Percentiles rank a stretch among this genome's conserved stretches.
phyloP scores from a whole-genome alignment of 2,113 vertebrate genomes.

The Cisticola juncidis region DNA sequence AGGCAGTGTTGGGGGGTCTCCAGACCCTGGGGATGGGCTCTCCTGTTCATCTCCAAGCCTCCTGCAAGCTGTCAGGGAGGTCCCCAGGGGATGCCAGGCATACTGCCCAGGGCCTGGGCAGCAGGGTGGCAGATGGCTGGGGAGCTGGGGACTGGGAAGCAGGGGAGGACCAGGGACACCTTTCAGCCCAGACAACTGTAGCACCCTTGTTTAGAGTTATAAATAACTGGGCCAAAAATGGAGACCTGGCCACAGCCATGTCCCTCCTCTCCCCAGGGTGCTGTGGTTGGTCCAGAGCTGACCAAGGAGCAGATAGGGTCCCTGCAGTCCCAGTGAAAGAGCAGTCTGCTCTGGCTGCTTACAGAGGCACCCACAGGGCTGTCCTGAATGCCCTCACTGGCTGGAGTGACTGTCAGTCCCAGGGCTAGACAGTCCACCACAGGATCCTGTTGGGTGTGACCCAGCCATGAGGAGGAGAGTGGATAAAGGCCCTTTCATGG shows the following conservation, averaged over 20 bases:
- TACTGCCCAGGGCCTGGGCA: neutral
- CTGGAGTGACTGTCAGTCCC: neutral
- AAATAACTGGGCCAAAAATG: constrained; percentile 1
- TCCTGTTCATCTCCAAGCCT: neutral
- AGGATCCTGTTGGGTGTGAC: neutral
- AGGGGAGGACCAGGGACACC: neutral
- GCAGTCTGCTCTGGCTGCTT: neutral
- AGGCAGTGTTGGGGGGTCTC: fast-evolving
- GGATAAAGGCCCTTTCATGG: constrained; percentile 38
- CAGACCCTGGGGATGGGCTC: neutral
- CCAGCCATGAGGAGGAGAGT: neutral
- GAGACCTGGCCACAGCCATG: neutral
- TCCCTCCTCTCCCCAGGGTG: neutral
- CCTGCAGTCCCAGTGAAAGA: neutral
- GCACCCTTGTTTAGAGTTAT: constrained; percentile 43
- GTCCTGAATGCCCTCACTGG: neutral
- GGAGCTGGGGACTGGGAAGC: neutral
- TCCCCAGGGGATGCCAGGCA: neutral
- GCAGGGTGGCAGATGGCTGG: constrained; percentile 26
- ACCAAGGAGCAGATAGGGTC: neutral
- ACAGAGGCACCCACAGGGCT: fast-evolving
- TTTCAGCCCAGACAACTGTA: constrained; percentile 13
- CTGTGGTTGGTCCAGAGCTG: fast-evolving
- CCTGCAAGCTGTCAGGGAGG: neutral
- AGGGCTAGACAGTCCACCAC: neutral